Percentiles rank a stretch among this genome's conserved stretches.
phyloP scores from a whole-genome alignment of 23 tunicate species.

The Halocynthia aurantium region DNA sequence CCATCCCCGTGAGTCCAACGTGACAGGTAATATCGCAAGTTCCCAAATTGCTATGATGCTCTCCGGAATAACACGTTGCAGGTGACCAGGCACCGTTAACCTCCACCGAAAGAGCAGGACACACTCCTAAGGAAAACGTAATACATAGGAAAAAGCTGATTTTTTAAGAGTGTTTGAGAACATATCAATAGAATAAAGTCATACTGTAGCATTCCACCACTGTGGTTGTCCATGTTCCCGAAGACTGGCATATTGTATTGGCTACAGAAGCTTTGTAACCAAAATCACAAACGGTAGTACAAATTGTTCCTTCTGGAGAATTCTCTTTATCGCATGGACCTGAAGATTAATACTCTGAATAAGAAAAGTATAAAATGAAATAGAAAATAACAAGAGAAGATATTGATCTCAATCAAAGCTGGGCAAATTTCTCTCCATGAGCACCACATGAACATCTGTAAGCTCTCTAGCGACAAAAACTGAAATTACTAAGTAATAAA shows the following conservation, averaged over 20 bases:
- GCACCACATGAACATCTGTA: too few relatives aligned
- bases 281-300: slow-evolving; percentile 1
- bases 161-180: too few relatives aligned
- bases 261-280: slow-evolving; percentile 3
- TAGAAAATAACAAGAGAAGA: too few relatives aligned
- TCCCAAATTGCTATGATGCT: slow-evolving; percentile 6
- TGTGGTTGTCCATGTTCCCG: background rate
- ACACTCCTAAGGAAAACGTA: slow-evolving; percentile 2
- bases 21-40: slow-evolving; percentile 5
- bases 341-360: too few relatives aligned
- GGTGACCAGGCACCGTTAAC: slow-evolving; percentile 5
- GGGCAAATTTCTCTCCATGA: too few relatives aligned
- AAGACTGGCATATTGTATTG: background rate
- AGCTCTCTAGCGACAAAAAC: too few relatives aligned
- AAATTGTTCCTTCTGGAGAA: too few relatives aligned
- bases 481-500: too few relatives aligned
- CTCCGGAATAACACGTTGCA: background rate
- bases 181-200: background rate
- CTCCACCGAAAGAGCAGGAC: background rate
- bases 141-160: too few relatives aligned
- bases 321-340: too few relatives aligned
- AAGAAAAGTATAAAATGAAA: too few relatives aligned
- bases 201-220: background rate
- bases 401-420: too few relatives aligned
- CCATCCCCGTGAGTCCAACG: background rate